These are phyloP conservation scores for Sesia bembeciformis DNA, from an alignment of 2,888 invertebrate genomes.

Conservation along the genomic window DNA sequence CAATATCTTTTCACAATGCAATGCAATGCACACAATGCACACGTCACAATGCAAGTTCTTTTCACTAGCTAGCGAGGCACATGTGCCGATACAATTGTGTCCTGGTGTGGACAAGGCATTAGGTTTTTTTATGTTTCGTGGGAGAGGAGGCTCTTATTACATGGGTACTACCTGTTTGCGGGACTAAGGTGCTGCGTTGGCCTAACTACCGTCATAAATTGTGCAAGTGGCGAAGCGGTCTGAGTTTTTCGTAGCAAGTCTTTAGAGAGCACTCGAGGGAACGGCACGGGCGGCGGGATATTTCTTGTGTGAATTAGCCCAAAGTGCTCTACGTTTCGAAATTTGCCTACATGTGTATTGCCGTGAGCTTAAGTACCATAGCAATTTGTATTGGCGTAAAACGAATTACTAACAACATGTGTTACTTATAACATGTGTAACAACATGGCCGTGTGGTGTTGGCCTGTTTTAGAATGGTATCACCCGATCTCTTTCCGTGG, in stretches of 20 bases:
- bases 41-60: too few relatives aligned
- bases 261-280: slow-evolving; percentile 46
- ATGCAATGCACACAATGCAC: too few relatives aligned
- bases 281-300: slow-evolving; percentile 28
- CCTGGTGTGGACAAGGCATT: slow-evolving; percentile 4
- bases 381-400: too few relatives aligned
- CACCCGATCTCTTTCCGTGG: too few relatives aligned
- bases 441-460: too few relatives aligned
- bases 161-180: slow-evolving; percentile 33
- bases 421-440: too few relatives aligned
- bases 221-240: slow-evolving; percentile 40
- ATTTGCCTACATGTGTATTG: background rate
- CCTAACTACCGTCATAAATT: slow-evolving; percentile 55
- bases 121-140: slow-evolving; percentile 1
- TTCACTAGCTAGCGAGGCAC: too few relatives aligned
- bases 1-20: too few relatives aligned
- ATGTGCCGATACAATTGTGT: background rate
- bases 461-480: too few relatives aligned
- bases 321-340: slow-evolving; percentile 8
- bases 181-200: slow-evolving; percentile 33
- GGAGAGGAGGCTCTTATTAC: slow-evolving; percentile 14
- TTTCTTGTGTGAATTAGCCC: slow-evolving; percentile 49
- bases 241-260: slow-evolving; percentile 44
- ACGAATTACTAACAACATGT: too few relatives aligned
- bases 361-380: too few relatives aligned